A percentile compares a stretch with the other conserved stretches of the same genome.
These are phyloP conservation scores for Cecidostiba fungosa DNA, from an alignment of 2,888 invertebrate species.

Conservation along the genomic window DNA sequence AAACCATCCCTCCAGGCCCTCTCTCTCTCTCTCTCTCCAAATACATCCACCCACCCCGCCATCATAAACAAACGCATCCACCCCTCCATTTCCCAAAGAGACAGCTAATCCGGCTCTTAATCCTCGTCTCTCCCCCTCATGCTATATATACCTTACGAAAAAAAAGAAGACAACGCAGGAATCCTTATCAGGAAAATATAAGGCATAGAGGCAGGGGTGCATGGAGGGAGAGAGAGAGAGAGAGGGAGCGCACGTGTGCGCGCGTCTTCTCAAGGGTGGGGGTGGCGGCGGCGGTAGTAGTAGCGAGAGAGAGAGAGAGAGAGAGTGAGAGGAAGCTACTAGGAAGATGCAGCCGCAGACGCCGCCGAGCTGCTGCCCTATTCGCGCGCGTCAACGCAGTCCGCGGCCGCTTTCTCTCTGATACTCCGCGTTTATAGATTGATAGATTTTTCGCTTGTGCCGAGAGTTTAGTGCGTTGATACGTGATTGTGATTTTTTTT, in stretches of 20 bases:
- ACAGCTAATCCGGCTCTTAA: not conserved
- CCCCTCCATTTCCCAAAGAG: not conserved
- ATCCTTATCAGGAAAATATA: not conserved
- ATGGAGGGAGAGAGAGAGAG: not conserved
- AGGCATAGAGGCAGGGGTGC: not conserved
- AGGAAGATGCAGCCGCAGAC: slow-evolving; percentile 44
- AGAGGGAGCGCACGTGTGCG: slow-evolving; percentile 41
- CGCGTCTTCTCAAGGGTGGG: slow-evolving; percentile 28
- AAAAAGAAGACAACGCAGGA: not conserved
- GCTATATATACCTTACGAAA: not conserved
- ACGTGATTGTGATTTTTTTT: not conserved
- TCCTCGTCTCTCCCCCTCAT: not conserved
- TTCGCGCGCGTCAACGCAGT: not conserved
- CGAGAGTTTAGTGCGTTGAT: not conserved
- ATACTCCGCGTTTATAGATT: not conserved
- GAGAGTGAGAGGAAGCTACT: not conserved
- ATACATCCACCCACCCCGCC: not conserved
- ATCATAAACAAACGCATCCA: slow-evolving; percentile 4
- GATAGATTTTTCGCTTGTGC: not conserved
- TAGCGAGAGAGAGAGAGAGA: not conserved
- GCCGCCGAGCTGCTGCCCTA: slow-evolving; percentile 33
- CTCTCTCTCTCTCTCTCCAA: not conserved
- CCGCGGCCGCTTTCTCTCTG: not conserved
- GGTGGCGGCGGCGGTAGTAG: not conserved
- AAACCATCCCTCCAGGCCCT: not conserved